phyloP scores from a whole-genome alignment of 1,140 invertebrate genomes.

The Aphis gossypii region DNA sequence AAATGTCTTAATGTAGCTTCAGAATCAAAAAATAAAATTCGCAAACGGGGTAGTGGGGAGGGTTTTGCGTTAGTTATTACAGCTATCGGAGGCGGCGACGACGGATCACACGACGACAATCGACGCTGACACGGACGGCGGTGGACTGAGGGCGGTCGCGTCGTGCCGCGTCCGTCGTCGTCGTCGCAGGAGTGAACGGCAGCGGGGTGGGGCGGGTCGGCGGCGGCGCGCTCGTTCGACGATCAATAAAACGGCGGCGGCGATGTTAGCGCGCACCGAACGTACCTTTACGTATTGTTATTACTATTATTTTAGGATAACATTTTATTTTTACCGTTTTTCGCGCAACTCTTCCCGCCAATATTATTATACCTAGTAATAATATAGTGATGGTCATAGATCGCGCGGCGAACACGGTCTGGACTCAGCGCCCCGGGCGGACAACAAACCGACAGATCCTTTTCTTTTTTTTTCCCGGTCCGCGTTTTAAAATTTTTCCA shows the following conservation, averaged over 20 bases:
- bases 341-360: slow-evolving; percentile 40
- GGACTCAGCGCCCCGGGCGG: slow-evolving; percentile 14
- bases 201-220: background rate
- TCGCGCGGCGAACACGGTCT: background rate
- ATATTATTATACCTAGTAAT: background rate
- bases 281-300: background rate
- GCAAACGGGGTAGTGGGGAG: background rate
- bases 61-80: background rate
- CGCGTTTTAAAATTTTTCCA: background rate
- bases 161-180: background rate
- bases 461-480: background rate
- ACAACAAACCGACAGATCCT: background rate
- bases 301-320: background rate
- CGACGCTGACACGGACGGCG: background rate
- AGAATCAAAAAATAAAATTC: background rate
- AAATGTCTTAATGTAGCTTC: background rate
- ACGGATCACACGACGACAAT: background rate
- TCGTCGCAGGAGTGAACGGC: background rate
- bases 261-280: background rate
- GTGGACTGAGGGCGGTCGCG: slow-evolving; percentile 16
- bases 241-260: slow-evolving; percentile 42
- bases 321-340: background rate
- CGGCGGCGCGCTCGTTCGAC: slow-evolving; percentile 22
- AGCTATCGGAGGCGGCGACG: background rate
- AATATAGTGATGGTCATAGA: background rate